Evolutionary conservation across 2,113 vertebrate species (phyloP).

Genomic region (Dasyprocta punctata): DNA sequence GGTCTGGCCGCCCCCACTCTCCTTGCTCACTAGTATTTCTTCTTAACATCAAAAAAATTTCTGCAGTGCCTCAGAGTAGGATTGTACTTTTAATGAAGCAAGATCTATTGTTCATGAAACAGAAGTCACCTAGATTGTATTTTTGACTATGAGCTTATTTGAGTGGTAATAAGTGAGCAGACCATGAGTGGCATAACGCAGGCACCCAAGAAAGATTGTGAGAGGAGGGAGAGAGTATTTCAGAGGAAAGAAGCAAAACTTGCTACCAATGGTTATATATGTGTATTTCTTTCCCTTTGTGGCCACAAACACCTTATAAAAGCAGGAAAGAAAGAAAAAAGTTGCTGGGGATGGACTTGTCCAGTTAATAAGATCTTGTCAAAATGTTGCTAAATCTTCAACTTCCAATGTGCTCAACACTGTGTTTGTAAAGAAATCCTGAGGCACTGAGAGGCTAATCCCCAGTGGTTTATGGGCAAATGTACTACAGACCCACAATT

Average conservation of each 20-base stretch:
- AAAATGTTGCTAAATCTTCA: not conserved
- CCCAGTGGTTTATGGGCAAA: not conserved
- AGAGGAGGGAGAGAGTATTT: not conserved
- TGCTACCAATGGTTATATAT: not conserved
- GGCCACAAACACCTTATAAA: not conserved
- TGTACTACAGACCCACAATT: not conserved
- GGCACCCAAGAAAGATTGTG: not conserved
- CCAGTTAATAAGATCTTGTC: conserved; percentile 17
- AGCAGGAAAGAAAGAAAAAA: not conserved
- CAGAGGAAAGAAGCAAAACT: not conserved
- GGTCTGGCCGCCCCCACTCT: not conserved
- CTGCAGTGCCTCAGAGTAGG: conserved; percentile 5
- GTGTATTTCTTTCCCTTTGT: not conserved
- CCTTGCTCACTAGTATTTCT: conserved; percentile 28
- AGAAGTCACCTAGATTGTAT: conserved; percentile 37
- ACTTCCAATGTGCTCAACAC: not conserved
- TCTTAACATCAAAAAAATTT: conserved; percentile 68
- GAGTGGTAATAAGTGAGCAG: conserved; percentile 21
- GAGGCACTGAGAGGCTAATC: not conserved
- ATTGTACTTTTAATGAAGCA: conserved; percentile 59
- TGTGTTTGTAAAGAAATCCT: not conserved
- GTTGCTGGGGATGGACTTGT: not conserved
- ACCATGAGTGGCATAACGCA: not conserved
- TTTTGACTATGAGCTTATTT: conserved; percentile 59
- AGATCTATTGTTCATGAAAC: conserved; percentile 56